Evolutionary conservation across 2,797 vertebrate species (phyloP), one percentile per base, ranked within the genome.

Genomic region (Paguma larvata): DNA sequence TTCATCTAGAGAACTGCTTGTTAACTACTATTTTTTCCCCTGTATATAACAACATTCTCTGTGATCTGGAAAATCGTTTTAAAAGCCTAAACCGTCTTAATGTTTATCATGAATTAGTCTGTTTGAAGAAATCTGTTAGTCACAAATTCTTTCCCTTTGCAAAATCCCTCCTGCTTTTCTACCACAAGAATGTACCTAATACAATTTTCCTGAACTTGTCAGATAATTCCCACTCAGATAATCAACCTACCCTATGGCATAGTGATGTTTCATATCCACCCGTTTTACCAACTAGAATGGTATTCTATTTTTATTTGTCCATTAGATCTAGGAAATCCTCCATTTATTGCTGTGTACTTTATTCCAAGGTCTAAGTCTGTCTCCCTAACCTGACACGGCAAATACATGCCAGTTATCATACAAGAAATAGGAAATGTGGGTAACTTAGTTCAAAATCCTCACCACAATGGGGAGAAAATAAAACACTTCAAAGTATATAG

Each of bases 91-190:
- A 53, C 38, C 83, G 41, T 87, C 30, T 90, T 86, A 70, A 62
- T 77, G 30, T 77, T 87, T 87, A 84, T 91, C 77, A 78, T 38
- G 0, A 94, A 89, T 78, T 38, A 63, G 25, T 73, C 85, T 79
- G 38, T 79, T 94, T 15, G 73, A 92, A 94, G 63, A 94, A 44
- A 90, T 91, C 41, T 68, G 41, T 95, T 93, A 80, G 44, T 46
- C 75, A 90, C n/a, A 95, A 89, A 95, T 68, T 63, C 84, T 80
- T 67, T 75, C 10, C 44, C 67, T 91, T 72, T 63, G 30, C n/a
- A 63, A 91, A 65, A 75, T 89, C 68, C 46, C 21, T 90, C 23
- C 34, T 77, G 21, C n/a, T n/a, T 90, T 83, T 95, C 34, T 82
- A 83, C 41, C 38, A 62, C 3, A 51, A 53, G 77, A 78, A 63